Base-by-base conservation (phyloP, 1,140 invertebrate species). In the silkworm (Bombyx mori) region DNA sequence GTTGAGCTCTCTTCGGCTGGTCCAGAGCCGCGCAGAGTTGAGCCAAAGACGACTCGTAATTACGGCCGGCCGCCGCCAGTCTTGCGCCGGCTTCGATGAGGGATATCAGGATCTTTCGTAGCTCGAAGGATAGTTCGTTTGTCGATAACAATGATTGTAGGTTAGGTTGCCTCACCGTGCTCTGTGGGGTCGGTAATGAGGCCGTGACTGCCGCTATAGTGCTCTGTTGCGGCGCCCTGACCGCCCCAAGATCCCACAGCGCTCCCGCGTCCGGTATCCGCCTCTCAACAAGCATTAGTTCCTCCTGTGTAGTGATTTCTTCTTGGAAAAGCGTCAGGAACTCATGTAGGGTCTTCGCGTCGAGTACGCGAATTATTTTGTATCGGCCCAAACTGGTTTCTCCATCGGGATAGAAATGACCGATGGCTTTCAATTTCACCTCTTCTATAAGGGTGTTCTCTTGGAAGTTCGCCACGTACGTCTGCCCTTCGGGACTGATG, bases 31-130 rank as follows among this genome's bases (percentile, higher is more conserved):
- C 80, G 5, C 74, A 73, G 8, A 86, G 58, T 46, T 85, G 76
- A 0, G 69, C 71, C n/a, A 86, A 53, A 0, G 82, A 73, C 52
- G 73, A 61, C 57, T 81, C 79, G 54, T 86, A 84, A 56, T 78
- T 81, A 7, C 74, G 66, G 0, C 83, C 77, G n/a, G 73, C 69
- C 1, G 83, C 82, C 0, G 83, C 83, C 7, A 86, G 60, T 9
- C 79, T 51, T 0, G 82, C 83, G 1, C 82, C 83, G 7, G 80
- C 82, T 75, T 85, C 82, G 52, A 86, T 76, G 8, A 86, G 58
- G 1, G 82, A 83, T 59, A 86, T 86, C 0, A 86, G 55, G 35
- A 86, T 86, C 45, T 86, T 86, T 7, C 71, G 62, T 26, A 86
- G 48, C 56, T 86, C 83, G 43, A 73, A 77, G 0, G 83, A 77